Conservation (phyloP, 2,797 vertebrate species). For the Phaenicophaeus curvirostris region DNA sequence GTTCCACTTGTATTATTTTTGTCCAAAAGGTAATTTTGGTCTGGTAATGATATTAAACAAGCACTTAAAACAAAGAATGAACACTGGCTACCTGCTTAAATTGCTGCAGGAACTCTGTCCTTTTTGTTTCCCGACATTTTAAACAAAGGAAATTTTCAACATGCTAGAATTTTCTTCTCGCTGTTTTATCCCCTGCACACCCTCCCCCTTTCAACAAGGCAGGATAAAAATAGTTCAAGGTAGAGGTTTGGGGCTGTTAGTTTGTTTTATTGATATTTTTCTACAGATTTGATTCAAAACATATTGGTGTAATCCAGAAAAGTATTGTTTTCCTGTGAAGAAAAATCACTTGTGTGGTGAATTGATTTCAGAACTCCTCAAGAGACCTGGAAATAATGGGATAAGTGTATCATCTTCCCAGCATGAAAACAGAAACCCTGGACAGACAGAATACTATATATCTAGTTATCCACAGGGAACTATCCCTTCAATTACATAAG, state of each 20-base stretch:
- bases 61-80: neutral
- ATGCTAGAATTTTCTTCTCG: neutral
- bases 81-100: neutral
- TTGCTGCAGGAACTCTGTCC: neutral
- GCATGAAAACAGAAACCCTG: neutral
- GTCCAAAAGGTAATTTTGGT: conserved; percentile 32
- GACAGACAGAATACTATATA: neutral
- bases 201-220: neutral
- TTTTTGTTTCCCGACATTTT: neutral
- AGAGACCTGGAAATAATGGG: neutral
- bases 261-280: neutral
- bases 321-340: neutral
- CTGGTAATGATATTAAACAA: neutral
- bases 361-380: neutral
- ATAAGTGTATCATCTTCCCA: neutral
- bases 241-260: neutral
- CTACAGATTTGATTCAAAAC: neutral
- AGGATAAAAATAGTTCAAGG: neutral
- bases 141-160: conserved; percentile 3
- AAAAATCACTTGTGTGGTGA: neutral
- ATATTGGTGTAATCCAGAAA: neutral
- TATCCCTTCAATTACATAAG: neutral
- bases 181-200: neutral
- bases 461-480: neutral
- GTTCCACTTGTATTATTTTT: conserved; percentile 56